Base-by-base conservation (phyloP, 2,888 invertebrate species). In the Mimachlamys varia region DNA sequence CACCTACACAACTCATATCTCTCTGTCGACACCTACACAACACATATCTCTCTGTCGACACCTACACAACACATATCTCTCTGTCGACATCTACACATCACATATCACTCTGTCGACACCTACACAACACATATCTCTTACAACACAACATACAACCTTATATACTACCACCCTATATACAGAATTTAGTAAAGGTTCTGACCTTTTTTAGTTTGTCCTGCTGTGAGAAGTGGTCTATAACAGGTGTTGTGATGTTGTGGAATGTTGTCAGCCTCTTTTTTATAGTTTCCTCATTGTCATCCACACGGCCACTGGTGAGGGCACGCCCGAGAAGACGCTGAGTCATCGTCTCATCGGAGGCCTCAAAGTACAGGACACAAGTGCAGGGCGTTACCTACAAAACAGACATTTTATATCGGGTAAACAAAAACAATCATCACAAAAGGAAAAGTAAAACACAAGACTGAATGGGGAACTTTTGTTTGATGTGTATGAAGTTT, bases 231-330 rank as follows among this genome's bases (percentile, higher is more conserved):
- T 98, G 98, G 37, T 98, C 97, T 88, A 99, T 97, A 90, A 99
- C 98, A 93, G 98, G 98, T 92, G 98, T 98, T 93, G 99, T 99
- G 97, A 98, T 98, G n/a, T 97, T 97, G 95, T 98, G 98, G 97
- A 99, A 99, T 89, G 99, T 99, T 93, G 98, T 97, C 92, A 99
- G 97, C 88, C 99, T 97, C 92, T 98, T 98, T 96, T 98, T 98
- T 96, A 99, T 99, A 58, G 99, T 99, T 94, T 98, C 98, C 95
- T 98, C 98, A 96, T 99, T 99, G 97, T 99, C 99, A 96, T 99
- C 99, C 0, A 98, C 98, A 53, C 99, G 98, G 58, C 98, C 98
- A 5, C 98, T 98, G 90, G 98, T 98, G 94, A 98, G 97, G 0
- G 98, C 98, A 92, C 99, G 98, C 0, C 98, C 97, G 94, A 98